Evolutionary conservation across 2,888 invertebrate genomes (phyloP).

Genomic region (Germaria angustata): DNA sequence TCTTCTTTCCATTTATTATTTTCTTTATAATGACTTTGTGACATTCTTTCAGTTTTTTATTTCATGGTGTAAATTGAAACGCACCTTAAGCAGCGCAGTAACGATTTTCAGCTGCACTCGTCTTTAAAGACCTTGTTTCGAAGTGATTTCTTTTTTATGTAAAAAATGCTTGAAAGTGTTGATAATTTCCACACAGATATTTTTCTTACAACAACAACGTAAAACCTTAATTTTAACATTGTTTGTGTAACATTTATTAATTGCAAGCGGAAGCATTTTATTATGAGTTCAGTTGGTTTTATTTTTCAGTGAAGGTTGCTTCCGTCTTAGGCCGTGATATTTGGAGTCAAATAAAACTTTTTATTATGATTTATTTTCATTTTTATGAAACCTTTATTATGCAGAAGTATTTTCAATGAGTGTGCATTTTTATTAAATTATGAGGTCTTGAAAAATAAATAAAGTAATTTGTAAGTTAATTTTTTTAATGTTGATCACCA

Average conservation of each 20-base stretch:
- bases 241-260: slow-evolving; percentile 21
- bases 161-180: slow-evolving; percentile 27
- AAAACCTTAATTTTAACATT: slow-evolving; percentile 17
- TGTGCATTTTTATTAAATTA: neutral
- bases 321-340: slow-evolving; percentile 42
- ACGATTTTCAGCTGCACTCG: slow-evolving; percentile 8
- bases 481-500: too few species aligned
- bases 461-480: neutral
- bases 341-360: neutral
- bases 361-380: neutral
- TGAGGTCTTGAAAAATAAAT: neutral
- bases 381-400: neutral
- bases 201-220: slow-evolving; percentile 11
- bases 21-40: slow-evolving; percentile 6
- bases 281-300: slow-evolving; percentile 19
- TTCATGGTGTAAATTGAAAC: slow-evolving; percentile 49
- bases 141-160: slow-evolving; percentile 31
- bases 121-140: neutral
- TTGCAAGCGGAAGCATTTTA: slow-evolving; percentile 48
- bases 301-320: slow-evolving; percentile 29
- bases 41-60: slow-evolving; percentile 16
- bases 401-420: neutral
- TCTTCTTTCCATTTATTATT: slow-evolving; percentile 4
- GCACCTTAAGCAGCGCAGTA: slow-evolving; percentile 39
- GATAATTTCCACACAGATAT: neutral